These are phyloP conservation scores for Leucoptera coffeella DNA, from an alignment of 2,888 invertebrate genomes.

Conservation along the genomic window DNA sequence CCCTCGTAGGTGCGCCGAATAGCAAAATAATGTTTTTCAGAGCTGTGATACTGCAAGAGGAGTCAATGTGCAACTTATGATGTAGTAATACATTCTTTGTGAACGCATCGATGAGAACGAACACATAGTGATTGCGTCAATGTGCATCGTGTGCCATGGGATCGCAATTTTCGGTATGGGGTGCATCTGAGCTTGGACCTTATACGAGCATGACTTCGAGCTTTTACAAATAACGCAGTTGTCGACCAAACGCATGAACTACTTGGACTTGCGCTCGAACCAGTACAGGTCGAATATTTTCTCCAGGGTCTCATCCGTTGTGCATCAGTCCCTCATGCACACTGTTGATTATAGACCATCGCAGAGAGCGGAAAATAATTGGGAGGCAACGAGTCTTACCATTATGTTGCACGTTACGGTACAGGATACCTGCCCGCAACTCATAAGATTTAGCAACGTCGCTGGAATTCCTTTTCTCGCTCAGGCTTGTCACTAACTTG, in stretches of 20 bases:
- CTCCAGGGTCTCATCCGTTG: slow-evolving; percentile 4
- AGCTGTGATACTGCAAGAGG: not conserved
- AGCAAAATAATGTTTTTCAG: slow-evolving; percentile 1
- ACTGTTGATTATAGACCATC: slow-evolving; percentile 9
- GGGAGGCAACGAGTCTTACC: slow-evolving; percentile 3
- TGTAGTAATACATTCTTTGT: not conserved
- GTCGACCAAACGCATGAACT: slow-evolving; percentile 9
- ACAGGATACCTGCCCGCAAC: slow-evolving; percentile 3
- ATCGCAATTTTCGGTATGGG: slow-evolving; percentile 9
- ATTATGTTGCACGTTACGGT: slow-evolving; percentile 5
- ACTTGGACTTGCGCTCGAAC: slow-evolving; percentile 9
- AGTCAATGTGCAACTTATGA: not conserved
- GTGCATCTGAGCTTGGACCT: slow-evolving; percentile 9
- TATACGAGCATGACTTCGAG: slow-evolving; percentile 7
- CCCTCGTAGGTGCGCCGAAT: not conserved
- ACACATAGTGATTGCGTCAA: slow-evolving; percentile 8
- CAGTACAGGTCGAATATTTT: slow-evolving; percentile 9
- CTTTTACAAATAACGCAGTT: slow-evolving; percentile 8
- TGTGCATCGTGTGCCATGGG: too few relatives aligned
- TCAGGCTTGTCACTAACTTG: not conserved
- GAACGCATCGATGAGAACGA: slow-evolving; percentile 1
- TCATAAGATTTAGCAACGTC: slow-evolving; percentile 3
- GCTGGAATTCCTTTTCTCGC: not conserved
- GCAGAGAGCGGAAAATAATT: slow-evolving; percentile 4
- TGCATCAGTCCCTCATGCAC: slow-evolving; percentile 7